These are phyloP conservation scores for Melinaea marsaeus DNA, from an alignment of 2,888 invertebrate species.

Conservation along the genomic window DNA sequence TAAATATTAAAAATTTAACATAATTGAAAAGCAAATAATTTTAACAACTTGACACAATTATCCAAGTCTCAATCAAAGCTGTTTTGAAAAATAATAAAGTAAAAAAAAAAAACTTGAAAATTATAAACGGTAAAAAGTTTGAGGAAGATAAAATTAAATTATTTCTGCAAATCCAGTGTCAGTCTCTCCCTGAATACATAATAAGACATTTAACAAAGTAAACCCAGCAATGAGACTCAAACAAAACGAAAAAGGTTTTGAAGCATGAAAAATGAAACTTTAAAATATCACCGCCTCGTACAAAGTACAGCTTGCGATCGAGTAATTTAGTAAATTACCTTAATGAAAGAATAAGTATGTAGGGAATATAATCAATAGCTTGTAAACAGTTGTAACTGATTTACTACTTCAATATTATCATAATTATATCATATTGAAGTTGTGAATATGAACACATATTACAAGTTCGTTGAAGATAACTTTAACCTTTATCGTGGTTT, in stretches of 20 bases:
- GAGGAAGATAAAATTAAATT: slow-evolving; percentile 26
- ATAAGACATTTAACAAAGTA: slow-evolving; percentile 29
- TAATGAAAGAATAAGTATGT: background rate
- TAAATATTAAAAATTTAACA: background rate
- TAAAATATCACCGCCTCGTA: slow-evolving; percentile 14
- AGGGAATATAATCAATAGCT: background rate
- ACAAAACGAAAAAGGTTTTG: slow-evolving; percentile 21
- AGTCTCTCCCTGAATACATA: slow-evolving; percentile 30
- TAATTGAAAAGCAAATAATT: background rate
- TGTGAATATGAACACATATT: background rate
- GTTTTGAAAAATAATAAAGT: slow-evolving; percentile 2
- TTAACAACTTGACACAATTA: slow-evolving; percentile 4
- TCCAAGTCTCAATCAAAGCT: slow-evolving; percentile 1
- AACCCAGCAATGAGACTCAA: slow-evolving; percentile 24
- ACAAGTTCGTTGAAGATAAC: background rate
- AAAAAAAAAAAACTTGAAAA: background rate
- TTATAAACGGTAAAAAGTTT: slow-evolving; percentile 21
- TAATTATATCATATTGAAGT: too few relatives aligned
- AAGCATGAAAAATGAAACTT: slow-evolving; percentile 21
- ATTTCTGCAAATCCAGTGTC: slow-evolving; percentile 28
- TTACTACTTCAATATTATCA: background rate
- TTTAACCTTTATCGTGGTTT: background rate
- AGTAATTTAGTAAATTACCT: slow-evolving; percentile 6
- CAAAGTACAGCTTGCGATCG: background rate
- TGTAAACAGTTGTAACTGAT: background rate